Conservation (phyloP, 92 coral and sea anemone species). For the Chrysogorgia sp. region DNA sequence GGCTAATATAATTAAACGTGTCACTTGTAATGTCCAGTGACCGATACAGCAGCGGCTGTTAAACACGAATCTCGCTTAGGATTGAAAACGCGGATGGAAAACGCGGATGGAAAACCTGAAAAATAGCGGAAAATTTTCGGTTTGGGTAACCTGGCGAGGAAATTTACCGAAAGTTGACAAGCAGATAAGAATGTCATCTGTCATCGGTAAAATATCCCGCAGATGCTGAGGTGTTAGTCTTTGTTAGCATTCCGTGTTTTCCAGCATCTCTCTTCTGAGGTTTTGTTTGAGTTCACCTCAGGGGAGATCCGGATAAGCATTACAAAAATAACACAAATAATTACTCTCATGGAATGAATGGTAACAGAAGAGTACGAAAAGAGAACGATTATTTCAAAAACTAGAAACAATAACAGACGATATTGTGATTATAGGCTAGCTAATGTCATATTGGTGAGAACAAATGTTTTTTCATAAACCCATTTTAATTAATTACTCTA, state of each 20-base stretch:
- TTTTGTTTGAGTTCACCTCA: no score
- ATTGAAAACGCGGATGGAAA: background rate
- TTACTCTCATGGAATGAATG: background rate
- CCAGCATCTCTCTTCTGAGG: no score
- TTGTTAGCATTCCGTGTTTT: background rate
- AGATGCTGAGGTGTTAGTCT: background rate
- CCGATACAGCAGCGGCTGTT: background rate
- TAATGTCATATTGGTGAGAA: no score
- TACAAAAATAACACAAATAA: background rate
- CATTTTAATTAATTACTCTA: no score
- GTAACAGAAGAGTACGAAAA: background rate
- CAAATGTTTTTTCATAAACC: no score
- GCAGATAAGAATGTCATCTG: background rate
- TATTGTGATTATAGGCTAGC: no score
- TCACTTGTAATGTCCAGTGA: slow-evolving; percentile 18
- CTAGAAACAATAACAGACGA: background rate
- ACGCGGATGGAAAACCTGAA: background rate
- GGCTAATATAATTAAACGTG: slow-evolving; percentile 28
- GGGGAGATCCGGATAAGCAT: background rate
- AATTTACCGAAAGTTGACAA: background rate
- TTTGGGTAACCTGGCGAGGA: no score
- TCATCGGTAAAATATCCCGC: background rate
- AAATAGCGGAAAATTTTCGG: background rate
- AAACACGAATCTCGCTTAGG: background rate
- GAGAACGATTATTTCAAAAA: background rate